Evolutionary conservation across 1,140 invertebrate species (phyloP).

Genomic region (Solen grandis): DNA sequence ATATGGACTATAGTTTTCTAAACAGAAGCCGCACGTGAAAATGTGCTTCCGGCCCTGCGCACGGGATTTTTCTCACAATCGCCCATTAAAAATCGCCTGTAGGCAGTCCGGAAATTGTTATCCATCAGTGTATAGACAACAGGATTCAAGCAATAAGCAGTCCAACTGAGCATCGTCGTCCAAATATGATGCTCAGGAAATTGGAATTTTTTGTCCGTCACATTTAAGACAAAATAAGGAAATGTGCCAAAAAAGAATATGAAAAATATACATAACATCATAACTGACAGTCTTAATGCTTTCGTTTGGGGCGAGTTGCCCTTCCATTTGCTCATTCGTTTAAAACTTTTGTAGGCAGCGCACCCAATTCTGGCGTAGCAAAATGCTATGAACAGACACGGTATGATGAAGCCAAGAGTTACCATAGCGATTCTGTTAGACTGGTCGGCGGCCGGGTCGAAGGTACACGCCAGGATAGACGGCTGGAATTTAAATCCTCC

Average conservation of each 20-base stretch:
- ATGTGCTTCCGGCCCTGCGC: constrained; percentile 36
- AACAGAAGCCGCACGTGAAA: constrained; percentile 42
- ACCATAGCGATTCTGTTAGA: constrained; percentile 70
- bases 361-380: constrained; percentile 75
- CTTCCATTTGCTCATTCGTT: constrained; percentile 63
- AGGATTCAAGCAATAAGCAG: constrained; percentile 66
- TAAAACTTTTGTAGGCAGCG: constrained; percentile 65
- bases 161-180: constrained; percentile 65
- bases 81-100: constrained; percentile 59
- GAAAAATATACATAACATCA: constrained; percentile 70
- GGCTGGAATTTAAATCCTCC: constrained; percentile 68
- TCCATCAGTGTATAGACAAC: constrained; percentile 71
- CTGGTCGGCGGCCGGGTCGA: constrained; percentile 63
- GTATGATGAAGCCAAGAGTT: constrained; percentile 71
- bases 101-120: constrained; percentile 64
- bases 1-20: too few relatives aligned
- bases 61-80: constrained; percentile 55
- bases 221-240: constrained; percentile 67
- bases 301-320: constrained; percentile 59
- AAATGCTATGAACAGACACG: constrained; percentile 72
- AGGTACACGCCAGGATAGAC: constrained; percentile 72
- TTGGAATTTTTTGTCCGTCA: constrained; percentile 58
- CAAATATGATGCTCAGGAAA: constrained; percentile 65
- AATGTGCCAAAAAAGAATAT: constrained; percentile 69
- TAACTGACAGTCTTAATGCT: constrained; percentile 63